These are phyloP conservation scores for Spisula solida DNA, from an alignment of 2,888 invertebrate genomes.

Conservation along the genomic window DNA sequence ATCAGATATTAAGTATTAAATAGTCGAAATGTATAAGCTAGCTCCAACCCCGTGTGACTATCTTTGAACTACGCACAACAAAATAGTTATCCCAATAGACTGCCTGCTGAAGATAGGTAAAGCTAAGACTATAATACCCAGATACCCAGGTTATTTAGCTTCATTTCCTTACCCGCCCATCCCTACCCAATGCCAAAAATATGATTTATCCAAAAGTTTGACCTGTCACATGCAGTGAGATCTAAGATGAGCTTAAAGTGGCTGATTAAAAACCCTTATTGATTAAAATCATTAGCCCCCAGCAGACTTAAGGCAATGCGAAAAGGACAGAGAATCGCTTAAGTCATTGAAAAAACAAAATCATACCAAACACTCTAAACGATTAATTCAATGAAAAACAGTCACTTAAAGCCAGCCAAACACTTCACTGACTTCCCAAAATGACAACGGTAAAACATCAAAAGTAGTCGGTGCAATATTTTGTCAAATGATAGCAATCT, in stretches of 20 bases:
- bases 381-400: not conserved
- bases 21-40: not conserved
- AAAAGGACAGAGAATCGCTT: not conserved
- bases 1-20: not conserved
- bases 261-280: not conserved
- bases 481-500: slow-evolving; percentile 12
- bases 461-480: not conserved
- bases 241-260: too few species aligned
- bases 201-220: too few species aligned
- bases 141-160: too few species aligned
- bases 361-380: not conserved
- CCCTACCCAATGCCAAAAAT: too few species aligned
- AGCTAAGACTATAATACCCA: too few species aligned
- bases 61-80: not conserved
- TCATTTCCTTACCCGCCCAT: too few species aligned
- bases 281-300: not conserved
- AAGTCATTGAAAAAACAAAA: not conserved
- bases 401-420: not conserved
- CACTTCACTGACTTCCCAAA: not conserved
- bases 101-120: too few species aligned
- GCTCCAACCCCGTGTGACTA: not conserved
- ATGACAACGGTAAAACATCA: not conserved
- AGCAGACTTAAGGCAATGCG: not conserved
- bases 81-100: too few species aligned
- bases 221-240: too few species aligned